Conservation (phyloP, 2,888 invertebrate genomes). For the Siphlonurus alternatus region DNA sequence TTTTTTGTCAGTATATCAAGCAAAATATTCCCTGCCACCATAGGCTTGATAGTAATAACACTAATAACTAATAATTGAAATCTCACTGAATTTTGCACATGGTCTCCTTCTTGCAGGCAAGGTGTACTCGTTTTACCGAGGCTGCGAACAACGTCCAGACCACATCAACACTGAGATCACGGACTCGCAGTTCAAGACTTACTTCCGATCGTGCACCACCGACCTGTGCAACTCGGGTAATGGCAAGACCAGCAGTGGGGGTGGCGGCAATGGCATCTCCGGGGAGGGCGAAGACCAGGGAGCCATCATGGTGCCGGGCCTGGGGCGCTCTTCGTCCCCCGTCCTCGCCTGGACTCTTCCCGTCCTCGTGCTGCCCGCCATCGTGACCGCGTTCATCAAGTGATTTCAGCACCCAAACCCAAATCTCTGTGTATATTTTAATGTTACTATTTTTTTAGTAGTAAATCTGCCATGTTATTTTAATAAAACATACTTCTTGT, state of each 20-base stretch:
- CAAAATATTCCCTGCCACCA: too few relatives aligned
- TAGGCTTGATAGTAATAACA: too few relatives aligned
- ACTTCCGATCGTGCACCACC: slow-evolving; percentile 9
- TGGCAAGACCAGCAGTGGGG: slow-evolving; percentile 4
- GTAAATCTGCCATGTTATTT: too few relatives aligned
- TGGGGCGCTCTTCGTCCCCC: background rate
- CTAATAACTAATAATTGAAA: too few relatives aligned
- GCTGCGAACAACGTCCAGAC: slow-evolving; percentile 9
- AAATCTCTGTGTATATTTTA: too few relatives aligned
- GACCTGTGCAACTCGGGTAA: slow-evolving; percentile 10
- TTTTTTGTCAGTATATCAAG: background rate
- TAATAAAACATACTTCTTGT: background rate
- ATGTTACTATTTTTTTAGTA: too few relatives aligned
- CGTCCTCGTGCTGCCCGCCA: background rate
- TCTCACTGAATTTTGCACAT: too few relatives aligned
- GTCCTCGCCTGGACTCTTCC: background rate
- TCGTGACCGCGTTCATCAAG: too few relatives aligned
- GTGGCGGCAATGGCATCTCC: background rate
- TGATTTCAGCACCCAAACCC: too few relatives aligned
- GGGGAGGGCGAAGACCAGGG: background rate
- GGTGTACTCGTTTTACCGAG: slow-evolving; percentile 11
- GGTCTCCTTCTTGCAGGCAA: slow-evolving; percentile 13
- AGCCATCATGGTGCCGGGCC: background rate
- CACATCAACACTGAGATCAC: slow-evolving; percentile 6
- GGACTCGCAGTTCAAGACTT: slow-evolving; percentile 8